phyloP scores from a whole-genome alignment of 2,113 vertebrate species.

The Marmota flaviventris region DNA sequence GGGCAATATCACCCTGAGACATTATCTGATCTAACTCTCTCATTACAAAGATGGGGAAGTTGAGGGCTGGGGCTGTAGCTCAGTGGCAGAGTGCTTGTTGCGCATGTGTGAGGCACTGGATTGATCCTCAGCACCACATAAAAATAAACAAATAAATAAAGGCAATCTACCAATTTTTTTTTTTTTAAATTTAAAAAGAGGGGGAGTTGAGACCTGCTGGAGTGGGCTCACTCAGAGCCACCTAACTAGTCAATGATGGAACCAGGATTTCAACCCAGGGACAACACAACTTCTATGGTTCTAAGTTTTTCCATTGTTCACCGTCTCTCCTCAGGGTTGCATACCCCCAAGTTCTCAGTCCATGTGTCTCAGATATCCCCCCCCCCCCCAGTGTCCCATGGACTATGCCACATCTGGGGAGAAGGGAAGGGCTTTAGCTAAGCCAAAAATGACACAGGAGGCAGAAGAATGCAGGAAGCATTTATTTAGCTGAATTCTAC shows the following conservation, averaged over 20 bases:
- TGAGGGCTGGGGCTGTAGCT: neutral
- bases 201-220: neutral
- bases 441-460: slow-evolving; percentile 60
- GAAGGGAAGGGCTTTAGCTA: neutral
- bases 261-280: neutral
- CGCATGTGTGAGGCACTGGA: too few species aligned
- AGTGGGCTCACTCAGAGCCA: neutral
- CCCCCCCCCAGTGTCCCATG: neutral
- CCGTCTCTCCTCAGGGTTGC: neutral
- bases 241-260: neutral
- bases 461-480: slow-evolving; percentile 50
- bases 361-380: neutral
- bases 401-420: neutral
- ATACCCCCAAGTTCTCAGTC: neutral
- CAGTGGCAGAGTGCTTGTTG: too few species aligned
- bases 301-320: neutral
- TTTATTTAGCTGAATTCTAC: slow-evolving; percentile 81
- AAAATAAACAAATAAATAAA: too few species aligned
- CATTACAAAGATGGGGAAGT: neutral
- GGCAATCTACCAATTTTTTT: too few species aligned
- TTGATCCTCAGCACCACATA: too few species aligned
- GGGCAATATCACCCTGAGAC: neutral
- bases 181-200: too few species aligned
- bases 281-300: neutral
- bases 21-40: neutral